Percentiles rank a stretch among this genome's conserved stretches.
phyloP scores from a whole-genome alignment of 2,113 vertebrate genomes.

The Brachypodius melanocephalos region DNA sequence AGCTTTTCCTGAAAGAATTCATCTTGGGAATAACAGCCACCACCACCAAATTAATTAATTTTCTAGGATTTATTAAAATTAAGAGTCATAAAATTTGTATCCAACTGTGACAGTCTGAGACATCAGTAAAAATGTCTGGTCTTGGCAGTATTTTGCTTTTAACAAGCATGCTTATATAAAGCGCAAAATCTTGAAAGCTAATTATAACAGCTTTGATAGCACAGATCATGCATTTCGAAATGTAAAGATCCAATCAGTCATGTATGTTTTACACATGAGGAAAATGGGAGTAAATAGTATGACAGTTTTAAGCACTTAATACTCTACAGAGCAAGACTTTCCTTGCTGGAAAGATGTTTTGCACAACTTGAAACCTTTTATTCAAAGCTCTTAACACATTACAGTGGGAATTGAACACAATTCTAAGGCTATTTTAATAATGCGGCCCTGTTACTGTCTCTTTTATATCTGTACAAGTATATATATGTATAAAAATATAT shows the following conservation, averaged over 20 bases:
- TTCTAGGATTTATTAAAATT: not conserved
- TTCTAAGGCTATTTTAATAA: not conserved
- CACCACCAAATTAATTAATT: not conserved
- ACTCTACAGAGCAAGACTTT: not conserved
- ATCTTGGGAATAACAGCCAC: not conserved
- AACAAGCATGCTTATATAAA: not conserved
- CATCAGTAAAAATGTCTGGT: not conserved
- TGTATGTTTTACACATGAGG: not conserved
- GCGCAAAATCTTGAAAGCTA: not conserved
- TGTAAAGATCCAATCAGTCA: not conserved
- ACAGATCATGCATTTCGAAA: not conserved
- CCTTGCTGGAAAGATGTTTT: not conserved
- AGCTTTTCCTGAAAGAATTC: not conserved
- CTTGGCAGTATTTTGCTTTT: not conserved
- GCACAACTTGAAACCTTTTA: not conserved
- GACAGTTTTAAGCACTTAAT: not conserved
- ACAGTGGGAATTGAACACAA: not conserved
- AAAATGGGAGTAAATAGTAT: not conserved
- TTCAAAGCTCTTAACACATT: not conserved
- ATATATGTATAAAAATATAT: not conserved
- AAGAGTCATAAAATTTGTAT: not conserved
- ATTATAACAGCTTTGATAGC: not conserved
- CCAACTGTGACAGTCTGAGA: not conserved
- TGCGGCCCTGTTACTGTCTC: not conserved
- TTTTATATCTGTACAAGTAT: not conserved